These are phyloP conservation scores for Cyphotilapia sp. DNA, from an alignment of 2,113 vertebrate genomes.

Conservation along the genomic window DNA sequence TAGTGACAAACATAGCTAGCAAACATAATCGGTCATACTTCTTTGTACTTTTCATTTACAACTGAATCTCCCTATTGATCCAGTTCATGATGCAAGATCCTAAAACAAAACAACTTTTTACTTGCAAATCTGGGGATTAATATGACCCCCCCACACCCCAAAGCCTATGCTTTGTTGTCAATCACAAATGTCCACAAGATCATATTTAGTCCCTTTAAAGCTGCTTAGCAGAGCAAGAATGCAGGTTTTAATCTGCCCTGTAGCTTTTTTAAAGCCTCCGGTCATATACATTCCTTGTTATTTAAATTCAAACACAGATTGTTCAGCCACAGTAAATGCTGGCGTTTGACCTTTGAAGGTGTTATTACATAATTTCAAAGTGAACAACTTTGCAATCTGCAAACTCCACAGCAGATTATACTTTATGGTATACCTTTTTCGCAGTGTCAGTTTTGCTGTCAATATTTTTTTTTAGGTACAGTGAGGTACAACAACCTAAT, in stretches of 20 bases:
- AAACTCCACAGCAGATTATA: neutral
- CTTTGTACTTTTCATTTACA: neutral
- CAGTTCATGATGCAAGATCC: neutral
- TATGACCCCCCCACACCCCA: neutral
- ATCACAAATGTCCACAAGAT: neutral
- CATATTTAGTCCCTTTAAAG: constrained; percentile 24
- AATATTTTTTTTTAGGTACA: neutral
- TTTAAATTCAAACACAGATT: constrained; percentile 12
- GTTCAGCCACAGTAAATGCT: neutral
- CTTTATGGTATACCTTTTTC: neutral
- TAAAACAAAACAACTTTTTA: neutral
- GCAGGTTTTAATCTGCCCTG: constrained; percentile 12
- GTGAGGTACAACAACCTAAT: neutral
- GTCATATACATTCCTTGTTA: neutral
- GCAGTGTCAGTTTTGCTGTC: neutral
- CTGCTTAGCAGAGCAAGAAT: constrained; percentile 37
- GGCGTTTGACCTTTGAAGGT: neutral
- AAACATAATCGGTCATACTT: neutral
- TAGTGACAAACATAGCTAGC: neutral
- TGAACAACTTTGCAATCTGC: neutral
- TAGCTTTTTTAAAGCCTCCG: neutral
- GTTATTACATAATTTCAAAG: neutral
- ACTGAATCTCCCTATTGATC: neutral
- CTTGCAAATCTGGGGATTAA: neutral
- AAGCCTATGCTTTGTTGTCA: neutral